Conservation (phyloP, 2,888 invertebrate species). For the Parnassius smintheus region DNA sequence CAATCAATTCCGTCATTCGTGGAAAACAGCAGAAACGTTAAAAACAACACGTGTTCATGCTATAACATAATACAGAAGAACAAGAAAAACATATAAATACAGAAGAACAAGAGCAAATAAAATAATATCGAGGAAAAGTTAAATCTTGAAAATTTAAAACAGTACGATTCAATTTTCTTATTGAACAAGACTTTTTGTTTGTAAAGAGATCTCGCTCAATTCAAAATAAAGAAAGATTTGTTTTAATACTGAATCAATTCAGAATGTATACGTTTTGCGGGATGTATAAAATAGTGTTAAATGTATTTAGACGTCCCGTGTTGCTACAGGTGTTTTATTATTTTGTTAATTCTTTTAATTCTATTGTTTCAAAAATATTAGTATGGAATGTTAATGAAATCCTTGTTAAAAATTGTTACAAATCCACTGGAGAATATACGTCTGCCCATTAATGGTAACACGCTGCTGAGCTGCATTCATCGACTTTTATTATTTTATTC, state of each 20-base stretch:
- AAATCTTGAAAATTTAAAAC: constrained; percentile 31
- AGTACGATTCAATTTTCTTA: constrained; percentile 34
- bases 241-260: constrained; percentile 21
- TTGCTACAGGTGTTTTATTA: neutral
- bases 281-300: too few species aligned
- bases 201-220: constrained; percentile 21
- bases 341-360: neutral
- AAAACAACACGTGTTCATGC: too few species aligned
- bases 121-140: constrained; percentile 28
- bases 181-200: constrained; percentile 32
- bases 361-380: too few species aligned
- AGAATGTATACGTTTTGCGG: constrained; percentile 2
- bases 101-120: constrained; percentile 23
- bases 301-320: too few species aligned
- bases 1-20: too few species aligned
- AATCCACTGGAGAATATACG: too few species aligned
- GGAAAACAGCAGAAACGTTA: too few species aligned
- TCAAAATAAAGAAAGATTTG: constrained; percentile 4
- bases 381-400: too few species aligned
- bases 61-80: neutral
- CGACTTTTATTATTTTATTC: too few species aligned
- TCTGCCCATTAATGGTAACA: too few species aligned
- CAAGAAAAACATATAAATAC: constrained; percentile 5
- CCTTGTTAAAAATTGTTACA: too few species aligned
- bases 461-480: too few species aligned